These are phyloP conservation scores for Parauchenoglanis ngamensis DNA, from an alignment of 2,797 vertebrate genomes.

Conservation along the genomic window DNA sequence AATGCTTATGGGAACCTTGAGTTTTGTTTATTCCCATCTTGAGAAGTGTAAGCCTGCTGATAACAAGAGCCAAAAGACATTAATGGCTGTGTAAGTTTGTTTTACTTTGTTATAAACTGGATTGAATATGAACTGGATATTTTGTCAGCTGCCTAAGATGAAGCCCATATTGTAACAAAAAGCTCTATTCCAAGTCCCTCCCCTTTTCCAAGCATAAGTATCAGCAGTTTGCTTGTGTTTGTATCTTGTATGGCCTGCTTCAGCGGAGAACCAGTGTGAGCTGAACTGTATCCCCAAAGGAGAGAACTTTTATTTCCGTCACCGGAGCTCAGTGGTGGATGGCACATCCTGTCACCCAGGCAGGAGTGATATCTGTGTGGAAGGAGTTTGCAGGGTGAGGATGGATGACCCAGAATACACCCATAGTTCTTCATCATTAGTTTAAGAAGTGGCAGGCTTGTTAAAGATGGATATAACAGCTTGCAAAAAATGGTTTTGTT, in stretches of 20 bases:
- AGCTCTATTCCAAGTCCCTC: too few species aligned
- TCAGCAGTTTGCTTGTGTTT: background rate
- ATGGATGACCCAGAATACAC: background rate
- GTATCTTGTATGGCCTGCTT: background rate
- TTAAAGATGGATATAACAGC: background rate
- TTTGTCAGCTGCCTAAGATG: background rate
- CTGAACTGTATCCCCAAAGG: constrained; percentile 96
- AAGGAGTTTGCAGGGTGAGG: constrained; percentile 87
- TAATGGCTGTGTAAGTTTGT: background rate
- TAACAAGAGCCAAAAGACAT: background rate
- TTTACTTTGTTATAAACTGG: background rate
- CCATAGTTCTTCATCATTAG: background rate
- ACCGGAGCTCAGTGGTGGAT: constrained; percentile 83
- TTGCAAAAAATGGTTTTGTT: background rate
- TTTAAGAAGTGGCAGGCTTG: background rate
- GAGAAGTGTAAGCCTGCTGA: background rate
- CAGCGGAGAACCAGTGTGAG: constrained; percentile 92
- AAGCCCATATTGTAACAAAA: background rate
- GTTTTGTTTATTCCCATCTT: constrained; percentile 8
- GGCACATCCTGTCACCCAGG: constrained; percentile 92
- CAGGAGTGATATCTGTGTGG: constrained; percentile 85
- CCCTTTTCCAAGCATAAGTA: background rate
- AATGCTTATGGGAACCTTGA: background rate
- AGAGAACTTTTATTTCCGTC: constrained; percentile 93
- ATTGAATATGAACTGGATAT: background rate